A percentile compares a stretch with the other conserved stretches of the same genome.
Evolutionary conservation across 2,797 vertebrate species (phyloP).

Genomic region (Danio choprae): DNA sequence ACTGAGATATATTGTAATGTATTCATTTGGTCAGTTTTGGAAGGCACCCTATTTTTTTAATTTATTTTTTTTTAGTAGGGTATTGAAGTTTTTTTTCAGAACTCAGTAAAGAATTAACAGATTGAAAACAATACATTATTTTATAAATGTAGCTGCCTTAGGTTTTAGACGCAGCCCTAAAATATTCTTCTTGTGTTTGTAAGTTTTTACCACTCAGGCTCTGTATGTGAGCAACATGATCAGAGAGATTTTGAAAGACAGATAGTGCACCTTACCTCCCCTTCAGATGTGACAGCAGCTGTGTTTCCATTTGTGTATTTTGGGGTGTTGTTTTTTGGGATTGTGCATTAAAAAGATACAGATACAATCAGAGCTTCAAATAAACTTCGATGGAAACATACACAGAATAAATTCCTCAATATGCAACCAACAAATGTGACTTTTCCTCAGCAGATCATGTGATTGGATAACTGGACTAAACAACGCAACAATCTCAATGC

Average conservation of each 20-base stretch:
- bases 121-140: constrained; percentile 8
- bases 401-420: background rate
- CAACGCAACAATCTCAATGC: background rate
- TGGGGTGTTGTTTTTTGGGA: background rate
- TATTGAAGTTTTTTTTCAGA: too few species aligned
- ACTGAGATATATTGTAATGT: background rate
- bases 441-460: background rate
- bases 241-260: constrained; percentile 25
- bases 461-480: background rate
- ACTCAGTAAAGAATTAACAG: background rate
- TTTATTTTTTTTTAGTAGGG: too few species aligned
- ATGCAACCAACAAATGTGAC: background rate
- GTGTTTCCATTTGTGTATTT: background rate
- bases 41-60: background rate
- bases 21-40: background rate
- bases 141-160: background rate
- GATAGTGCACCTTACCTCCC: background rate
- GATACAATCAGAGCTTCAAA: background rate
- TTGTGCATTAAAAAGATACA: background rate
- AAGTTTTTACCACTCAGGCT: constrained; percentile 9
- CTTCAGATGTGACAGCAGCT: constrained; percentile 1
- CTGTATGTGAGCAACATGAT: constrained; percentile 3
- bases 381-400: background rate
- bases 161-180: constrained; percentile 6
- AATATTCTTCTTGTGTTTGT: constrained; percentile 31